Base-by-base conservation (phyloP, 2,888 invertebrate species). In the Carterocephalus palaemon region DNA sequence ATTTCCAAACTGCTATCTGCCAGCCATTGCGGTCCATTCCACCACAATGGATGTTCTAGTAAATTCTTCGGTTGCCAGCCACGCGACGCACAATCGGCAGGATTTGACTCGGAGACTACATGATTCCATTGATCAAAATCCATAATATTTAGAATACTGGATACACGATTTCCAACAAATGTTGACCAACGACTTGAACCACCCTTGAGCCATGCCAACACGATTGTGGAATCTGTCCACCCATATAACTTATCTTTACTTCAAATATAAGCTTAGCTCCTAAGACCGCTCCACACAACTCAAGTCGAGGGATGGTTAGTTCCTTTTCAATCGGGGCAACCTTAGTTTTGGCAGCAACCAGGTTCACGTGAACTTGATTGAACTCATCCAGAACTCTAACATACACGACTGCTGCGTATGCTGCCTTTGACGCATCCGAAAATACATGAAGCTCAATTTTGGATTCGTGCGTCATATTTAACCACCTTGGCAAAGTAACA, bases 21-120 rank as follows among this genome's bases (percentile, higher is more conserved):
- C 16, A 56, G 23, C 39, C 42, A 51, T 4, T 13, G 3, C 3
- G 53, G 56, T 9, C 52, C 56, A 23, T 22, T 4, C 4, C 40
- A 40, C 51, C 47, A 51, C 3, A 51, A 7, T 2, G 20, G 5
- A 20, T 31, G n/a, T 1, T 39, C 13, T 2, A 16, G 7, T 13
- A 46, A 29, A 3, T 45, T 49, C n/a, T n/a, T 12, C 1, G 53
- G 39, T 2, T 6, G 3, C 4, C 55, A 1, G 3, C 61, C 59
- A 16, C 62, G 41, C n/a, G 63, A 59, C 0, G 62, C 60, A 26
- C 47, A 49, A 34, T 65, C 61, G 0, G 60, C 62, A 1, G 62
- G 60, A 34, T 64, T 64, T 4, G 54, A 26, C 1, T 23, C 22
- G 0, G 56, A 49, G 3, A 34, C 3, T 1, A 61, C 52, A 32